A percentile compares a stretch with the other conserved stretches of the same genome.
phyloP scores from a whole-genome alignment of 2,113 vertebrate genomes.

The Atractosteus spatula region DNA sequence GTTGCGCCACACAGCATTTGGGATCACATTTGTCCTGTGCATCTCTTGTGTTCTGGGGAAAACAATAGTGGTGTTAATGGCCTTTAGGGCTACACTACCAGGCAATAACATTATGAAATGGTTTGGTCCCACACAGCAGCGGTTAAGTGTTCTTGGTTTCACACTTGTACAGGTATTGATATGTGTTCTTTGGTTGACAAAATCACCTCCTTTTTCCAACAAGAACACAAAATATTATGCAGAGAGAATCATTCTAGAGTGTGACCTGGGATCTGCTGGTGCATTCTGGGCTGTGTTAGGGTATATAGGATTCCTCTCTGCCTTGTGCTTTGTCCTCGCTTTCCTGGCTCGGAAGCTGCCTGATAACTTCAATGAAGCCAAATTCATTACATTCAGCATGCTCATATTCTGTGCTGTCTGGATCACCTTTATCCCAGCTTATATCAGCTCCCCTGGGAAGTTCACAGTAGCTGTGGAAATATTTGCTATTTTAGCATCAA shows the following conservation, averaged over 20 bases:
- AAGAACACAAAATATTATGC: not conserved
- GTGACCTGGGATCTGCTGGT: not conserved
- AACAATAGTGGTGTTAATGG: not conserved
- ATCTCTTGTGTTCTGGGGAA: conserved; percentile 11
- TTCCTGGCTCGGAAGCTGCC: not conserved
- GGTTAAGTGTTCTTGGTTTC: conserved; percentile 2
- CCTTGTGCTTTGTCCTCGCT: not conserved
- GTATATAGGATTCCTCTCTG: not conserved
- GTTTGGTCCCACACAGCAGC: not conserved
- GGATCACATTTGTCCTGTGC: conserved; percentile 5
- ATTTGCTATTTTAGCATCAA: not conserved
- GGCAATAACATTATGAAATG: conserved; percentile 7
- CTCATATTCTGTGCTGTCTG: conserved; percentile 10
- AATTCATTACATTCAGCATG: conserved; percentile 3
- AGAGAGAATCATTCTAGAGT: conserved; percentile 2
- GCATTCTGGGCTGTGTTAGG: not conserved
- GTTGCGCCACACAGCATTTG: conserved; percentile 9
- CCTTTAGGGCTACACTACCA: not conserved
- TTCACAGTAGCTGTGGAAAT: not conserved
- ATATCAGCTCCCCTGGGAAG: not conserved
- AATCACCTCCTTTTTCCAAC: not conserved
- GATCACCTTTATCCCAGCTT: not conserved
- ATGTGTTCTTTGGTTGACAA: not conserved
- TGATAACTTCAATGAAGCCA: conserved; percentile 1
- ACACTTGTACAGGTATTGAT: not conserved